Evolutionary conservation across 2,113 vertebrate genomes (phyloP).

Genomic region (Tragelaphus strepsiceros): DNA sequence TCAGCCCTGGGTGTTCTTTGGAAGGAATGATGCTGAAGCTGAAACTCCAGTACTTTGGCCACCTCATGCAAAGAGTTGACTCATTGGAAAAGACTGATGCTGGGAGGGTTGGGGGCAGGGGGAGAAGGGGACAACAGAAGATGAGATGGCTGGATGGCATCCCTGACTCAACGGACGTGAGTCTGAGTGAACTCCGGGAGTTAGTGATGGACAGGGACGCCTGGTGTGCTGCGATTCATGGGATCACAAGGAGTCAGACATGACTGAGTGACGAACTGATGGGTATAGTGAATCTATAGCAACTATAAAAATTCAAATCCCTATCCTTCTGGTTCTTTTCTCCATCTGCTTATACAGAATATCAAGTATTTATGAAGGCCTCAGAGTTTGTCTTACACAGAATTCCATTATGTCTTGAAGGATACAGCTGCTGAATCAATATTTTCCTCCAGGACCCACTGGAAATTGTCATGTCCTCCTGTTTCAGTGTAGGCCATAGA

Average conservation of each 20-base stretch:
- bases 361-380: background rate
- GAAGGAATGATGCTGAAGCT: too few relatives aligned
- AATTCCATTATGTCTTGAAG: background rate
- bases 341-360: background rate
- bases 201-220: too few relatives aligned
- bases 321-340: background rate
- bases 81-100: too few relatives aligned
- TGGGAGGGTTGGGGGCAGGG: too few relatives aligned
- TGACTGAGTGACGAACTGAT: too few relatives aligned
- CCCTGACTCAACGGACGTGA: rapidly evolving
- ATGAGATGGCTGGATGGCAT: too few relatives aligned
- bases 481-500: background rate
- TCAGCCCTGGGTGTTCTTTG: too few relatives aligned
- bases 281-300: background rate
- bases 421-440: background rate
- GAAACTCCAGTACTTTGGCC: too few relatives aligned
- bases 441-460: background rate
- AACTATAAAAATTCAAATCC: background rate
- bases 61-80: too few relatives aligned
- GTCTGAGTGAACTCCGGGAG: rapidly evolving
- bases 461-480: background rate
- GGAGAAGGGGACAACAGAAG: too few relatives aligned
- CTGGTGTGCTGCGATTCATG: too few relatives aligned
- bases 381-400: background rate
- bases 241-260: too few relatives aligned